Conservation (phyloP, 2,113 vertebrate genomes). For the Morone saxatilis region DNA sequence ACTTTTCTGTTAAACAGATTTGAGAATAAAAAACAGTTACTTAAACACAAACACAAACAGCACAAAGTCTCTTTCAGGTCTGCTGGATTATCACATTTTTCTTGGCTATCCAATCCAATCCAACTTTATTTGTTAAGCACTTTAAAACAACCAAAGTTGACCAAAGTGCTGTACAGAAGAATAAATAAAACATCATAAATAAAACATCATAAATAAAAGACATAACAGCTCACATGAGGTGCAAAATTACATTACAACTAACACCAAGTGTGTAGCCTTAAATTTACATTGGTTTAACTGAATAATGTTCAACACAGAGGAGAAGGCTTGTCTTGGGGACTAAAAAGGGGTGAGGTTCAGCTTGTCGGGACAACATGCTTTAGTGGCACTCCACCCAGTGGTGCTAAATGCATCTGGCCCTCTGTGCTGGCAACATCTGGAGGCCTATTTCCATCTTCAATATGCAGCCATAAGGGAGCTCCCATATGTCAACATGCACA, state of each 20-base stretch:
- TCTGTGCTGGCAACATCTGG: conserved; percentile 79
- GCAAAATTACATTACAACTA: no score
- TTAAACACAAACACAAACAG: background rate
- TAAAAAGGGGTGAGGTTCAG: conserved; percentile 62
- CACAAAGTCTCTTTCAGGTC: background rate
- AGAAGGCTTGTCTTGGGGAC: conserved; percentile 20
- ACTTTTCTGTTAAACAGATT: conserved; percentile 20
- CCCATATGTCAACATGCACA: conserved; percentile 74
- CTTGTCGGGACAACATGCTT: conserved; percentile 52
- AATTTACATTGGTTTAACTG: background rate
- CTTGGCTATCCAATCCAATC: no score
- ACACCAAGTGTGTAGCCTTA: conserved; percentile 2
- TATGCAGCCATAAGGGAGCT: conserved; percentile 74
- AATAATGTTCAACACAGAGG: background rate
- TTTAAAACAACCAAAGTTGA: no score
- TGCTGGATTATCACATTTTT: background rate
- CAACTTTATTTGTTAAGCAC: no score
- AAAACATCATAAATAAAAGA: no score
- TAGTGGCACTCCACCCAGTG: conserved; percentile 64
- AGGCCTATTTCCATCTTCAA: conserved; percentile 65
- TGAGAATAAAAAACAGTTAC: conserved; percentile 10
- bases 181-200: no score
- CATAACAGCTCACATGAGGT: no score
- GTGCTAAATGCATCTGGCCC: conserved; percentile 78
- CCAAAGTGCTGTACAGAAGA: no score